phyloP scores from a whole-genome alignment of 2,797 vertebrate species.

The Tadarida brasiliensis region DNA sequence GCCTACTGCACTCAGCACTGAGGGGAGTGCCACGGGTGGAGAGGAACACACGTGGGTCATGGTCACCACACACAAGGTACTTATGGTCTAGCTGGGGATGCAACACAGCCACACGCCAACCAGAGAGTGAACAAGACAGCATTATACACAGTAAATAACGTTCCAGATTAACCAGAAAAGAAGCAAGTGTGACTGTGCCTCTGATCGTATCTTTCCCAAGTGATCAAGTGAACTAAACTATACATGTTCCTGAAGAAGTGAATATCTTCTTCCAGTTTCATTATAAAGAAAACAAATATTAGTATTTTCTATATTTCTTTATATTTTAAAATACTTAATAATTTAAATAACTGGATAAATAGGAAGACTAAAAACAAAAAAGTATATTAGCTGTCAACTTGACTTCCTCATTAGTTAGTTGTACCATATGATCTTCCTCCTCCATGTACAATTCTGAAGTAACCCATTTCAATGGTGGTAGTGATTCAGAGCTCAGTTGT shows the following conservation, averaged over 20 bases:
- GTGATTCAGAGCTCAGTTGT: not conserved
- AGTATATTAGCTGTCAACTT: conserved; percentile 1
- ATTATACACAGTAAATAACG: conserved; percentile 23
- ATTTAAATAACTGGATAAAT: conserved; percentile 55
- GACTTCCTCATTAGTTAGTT: not conserved
- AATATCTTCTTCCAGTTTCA: conserved; percentile 43
- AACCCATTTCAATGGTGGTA: not conserved
- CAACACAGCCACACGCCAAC: conserved; percentile 78
- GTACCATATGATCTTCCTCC: not conserved
- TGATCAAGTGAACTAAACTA: conserved; percentile 30
- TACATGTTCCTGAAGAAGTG: conserved; percentile 44
- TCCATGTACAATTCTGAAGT: not conserved
- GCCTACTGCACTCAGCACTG: conserved; percentile 71
- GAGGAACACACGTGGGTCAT: conserved; percentile 72
- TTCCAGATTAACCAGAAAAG: conserved; percentile 44
- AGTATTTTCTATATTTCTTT: conserved; percentile 38
- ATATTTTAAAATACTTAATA: conserved; percentile 38
- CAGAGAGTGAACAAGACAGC: conserved; percentile 85
- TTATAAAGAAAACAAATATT: conserved; percentile 56
- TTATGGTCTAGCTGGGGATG: conserved; percentile 76
- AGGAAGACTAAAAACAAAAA: conserved; percentile 40
- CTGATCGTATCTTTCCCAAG: conserved; percentile 42
- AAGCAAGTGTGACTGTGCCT: conserved; percentile 58
- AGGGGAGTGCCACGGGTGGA: conserved; percentile 65
- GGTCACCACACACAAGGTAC: conserved; percentile 69